Evolutionary conservation across 1,140 invertebrate species (phyloP), one percentile per base, ranked within the genome.

Genomic region (Phortica variegata): DNA sequence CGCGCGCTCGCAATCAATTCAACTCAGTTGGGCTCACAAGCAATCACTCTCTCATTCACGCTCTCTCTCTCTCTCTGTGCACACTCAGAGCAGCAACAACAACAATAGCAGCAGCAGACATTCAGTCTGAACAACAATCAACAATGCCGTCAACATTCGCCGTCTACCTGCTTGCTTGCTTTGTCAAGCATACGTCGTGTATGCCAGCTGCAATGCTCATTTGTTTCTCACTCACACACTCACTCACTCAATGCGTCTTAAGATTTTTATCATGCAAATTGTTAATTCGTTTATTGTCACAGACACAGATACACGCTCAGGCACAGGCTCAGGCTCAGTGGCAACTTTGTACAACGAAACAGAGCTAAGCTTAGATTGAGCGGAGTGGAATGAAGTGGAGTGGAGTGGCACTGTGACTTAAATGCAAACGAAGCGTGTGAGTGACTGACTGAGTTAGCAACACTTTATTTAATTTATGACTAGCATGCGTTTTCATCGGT

Each of bases 211-310:
- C 41, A 39, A n/a, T n/a, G n/a, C n/a, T n/a, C n/a, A n/a, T n/a
- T n/a, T n/a, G n/a, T n/a, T n/a, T n/a, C n/a, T n/a, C n/a, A n/a
- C n/a, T n/a, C n/a, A n/a, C n/a, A n/a, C n/a, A n/a, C n/a, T n/a
- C n/a, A n/a, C n/a, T n/a, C n/a, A n/a, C n/a, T n/a, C n/a, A n/a
- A n/a, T n/a, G n/a, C n/a, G n/a, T n/a, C n/a, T n/a, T 45, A 44
- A 68, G 63, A 68, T 68, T 63, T 55, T 60, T 60, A 68, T 68
- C 63, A 57, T 57, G 63, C 63, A 63, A 68, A 68, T 68, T 68
- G 55, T 68, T 69, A 63, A 68, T 68, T 69, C 63, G 49, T 63
- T 68, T 50, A 54, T 56, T 47, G 46, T 19, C 34, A 21, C 45
- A 31, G 47, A 44, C 43, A 41, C 23, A 29, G 42, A 59, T 21